These are phyloP conservation scores for Nasonia oneida DNA, from an alignment of 2,888 invertebrate genomes.

Conservation along the genomic window DNA sequence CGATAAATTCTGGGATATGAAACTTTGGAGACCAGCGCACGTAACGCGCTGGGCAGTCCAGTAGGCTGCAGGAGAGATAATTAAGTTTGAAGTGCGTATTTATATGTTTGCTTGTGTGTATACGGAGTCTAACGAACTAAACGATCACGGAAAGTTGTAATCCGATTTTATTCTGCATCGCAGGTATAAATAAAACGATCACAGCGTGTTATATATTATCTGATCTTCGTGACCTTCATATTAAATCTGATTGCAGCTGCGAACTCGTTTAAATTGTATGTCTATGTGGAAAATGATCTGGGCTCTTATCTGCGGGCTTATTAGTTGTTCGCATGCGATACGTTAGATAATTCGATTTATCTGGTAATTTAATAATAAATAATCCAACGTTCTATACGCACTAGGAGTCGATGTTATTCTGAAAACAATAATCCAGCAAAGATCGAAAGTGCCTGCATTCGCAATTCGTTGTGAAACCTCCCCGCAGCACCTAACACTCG, in stretches of 20 bases:
- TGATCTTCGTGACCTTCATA: background rate
- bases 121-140: background rate
- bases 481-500: background rate
- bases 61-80: background rate
- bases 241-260: background rate
- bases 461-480: background rate
- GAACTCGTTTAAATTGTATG: background rate
- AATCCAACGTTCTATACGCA: background rate
- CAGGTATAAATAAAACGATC: background rate
- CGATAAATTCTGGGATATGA: slow-evolving; percentile 2
- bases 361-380: background rate
- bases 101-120: background rate
- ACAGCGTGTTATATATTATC: background rate
- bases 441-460: background rate
- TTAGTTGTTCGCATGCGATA: background rate
- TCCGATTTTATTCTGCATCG: background rate
- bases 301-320: background rate
- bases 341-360: background rate
- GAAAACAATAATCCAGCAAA: background rate
- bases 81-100: background rate
- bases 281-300: background rate
- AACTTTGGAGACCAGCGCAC: background rate
- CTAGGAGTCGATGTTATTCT: background rate
- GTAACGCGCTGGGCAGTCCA: background rate
- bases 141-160: background rate